phyloP scores from a whole-genome alignment of 2,797 vertebrate genomes.

The Peromyscus attwateri region DNA sequence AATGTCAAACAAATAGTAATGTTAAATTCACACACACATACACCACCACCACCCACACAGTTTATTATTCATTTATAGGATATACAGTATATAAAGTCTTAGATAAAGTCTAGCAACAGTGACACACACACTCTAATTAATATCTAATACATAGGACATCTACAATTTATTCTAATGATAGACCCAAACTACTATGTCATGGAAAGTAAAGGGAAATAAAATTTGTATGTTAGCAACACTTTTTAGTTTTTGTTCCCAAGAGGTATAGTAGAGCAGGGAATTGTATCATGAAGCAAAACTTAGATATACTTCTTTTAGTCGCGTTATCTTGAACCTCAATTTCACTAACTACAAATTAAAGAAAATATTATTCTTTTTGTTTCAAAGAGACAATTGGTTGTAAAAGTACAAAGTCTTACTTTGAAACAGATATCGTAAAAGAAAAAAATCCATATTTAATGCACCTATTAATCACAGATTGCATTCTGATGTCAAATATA shows the following conservation, averaged over 20 bases:
- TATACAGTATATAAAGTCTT: background rate
- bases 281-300: background rate
- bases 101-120: conserved; percentile 3
- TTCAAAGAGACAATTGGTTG: conserved; percentile 25
- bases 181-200: conserved; percentile 34
- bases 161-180: background rate
- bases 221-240: background rate
- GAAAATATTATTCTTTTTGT: conserved; percentile 31
- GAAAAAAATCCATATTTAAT: background rate
- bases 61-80: background rate
- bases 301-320: background rate
- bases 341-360: conserved; percentile 8
- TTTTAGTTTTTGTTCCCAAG: background rate
- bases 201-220: conserved; percentile 19
- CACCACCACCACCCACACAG: background rate
- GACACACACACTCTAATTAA: conserved; percentile 3
- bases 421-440: background rate
- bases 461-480: background rate
- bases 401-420: background rate
- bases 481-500: conserved; percentile 18
- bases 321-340: background rate
- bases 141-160: conserved; percentile 1
- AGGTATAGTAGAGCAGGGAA: background rate
- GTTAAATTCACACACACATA: background rate
- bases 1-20: conserved; percentile 30